These are phyloP conservation scores for Lepus europaeus DNA, from an alignment of 2,113 vertebrate genomes.

Conservation along the genomic window DNA sequence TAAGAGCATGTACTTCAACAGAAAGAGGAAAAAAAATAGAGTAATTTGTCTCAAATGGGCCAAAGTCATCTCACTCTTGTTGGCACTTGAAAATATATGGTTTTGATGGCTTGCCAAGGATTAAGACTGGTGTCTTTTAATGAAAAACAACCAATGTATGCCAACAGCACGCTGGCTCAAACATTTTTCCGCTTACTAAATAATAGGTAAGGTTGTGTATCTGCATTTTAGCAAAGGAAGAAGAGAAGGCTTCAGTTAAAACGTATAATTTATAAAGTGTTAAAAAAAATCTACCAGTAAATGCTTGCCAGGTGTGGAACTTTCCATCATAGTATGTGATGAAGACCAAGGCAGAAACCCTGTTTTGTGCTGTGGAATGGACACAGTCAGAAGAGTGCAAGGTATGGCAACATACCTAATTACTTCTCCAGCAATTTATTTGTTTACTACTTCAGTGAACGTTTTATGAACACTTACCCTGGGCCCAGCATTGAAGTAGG, in stretches of 20 bases:
- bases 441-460: conserved; percentile 45
- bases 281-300: conserved; percentile 27
- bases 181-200: conserved; percentile 47
- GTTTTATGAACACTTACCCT: neutral
- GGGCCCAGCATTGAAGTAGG: neutral
- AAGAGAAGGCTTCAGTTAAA: conserved; percentile 65
- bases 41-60: neutral
- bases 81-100: conserved; percentile 54
- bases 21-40: conserved; percentile 42
- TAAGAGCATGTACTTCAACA: conserved; percentile 51
- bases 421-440: conserved; percentile 42
- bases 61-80: conserved; percentile 56
- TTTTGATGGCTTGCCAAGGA: conserved; percentile 47
- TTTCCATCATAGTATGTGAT: conserved; percentile 31
- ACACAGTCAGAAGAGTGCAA: neutral
- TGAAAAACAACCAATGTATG: neutral
- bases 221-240: conserved; percentile 53
- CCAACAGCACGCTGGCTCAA: conserved; percentile 16
- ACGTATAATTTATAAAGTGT: conserved; percentile 70
- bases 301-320: conserved; percentile 62
- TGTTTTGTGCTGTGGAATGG: conserved; percentile 52
- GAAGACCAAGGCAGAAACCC: conserved; percentile 55
- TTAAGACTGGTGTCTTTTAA: conserved; percentile 52
- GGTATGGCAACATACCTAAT: conserved; percentile 22
- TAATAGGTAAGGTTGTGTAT: conserved; percentile 65